These are phyloP conservation scores for Trissolcus japonicus DNA, from an alignment of 2,888 invertebrate species.

Conservation along the genomic window DNA sequence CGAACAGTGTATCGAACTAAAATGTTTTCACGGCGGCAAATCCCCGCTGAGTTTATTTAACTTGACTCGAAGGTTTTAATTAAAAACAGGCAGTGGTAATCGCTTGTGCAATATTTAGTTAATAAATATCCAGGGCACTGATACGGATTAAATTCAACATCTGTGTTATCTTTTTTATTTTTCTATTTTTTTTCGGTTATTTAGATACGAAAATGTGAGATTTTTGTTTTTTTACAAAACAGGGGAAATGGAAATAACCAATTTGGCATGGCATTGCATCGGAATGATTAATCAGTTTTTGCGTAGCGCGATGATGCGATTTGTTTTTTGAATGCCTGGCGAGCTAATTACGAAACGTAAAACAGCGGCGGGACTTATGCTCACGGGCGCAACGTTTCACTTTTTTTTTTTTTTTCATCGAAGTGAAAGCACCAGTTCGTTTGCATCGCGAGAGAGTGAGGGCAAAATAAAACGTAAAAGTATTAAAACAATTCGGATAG, in stretches of 20 bases:
- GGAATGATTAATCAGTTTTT: conserved; percentile 36
- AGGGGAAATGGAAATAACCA: background rate
- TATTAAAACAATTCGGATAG: conserved; percentile 51
- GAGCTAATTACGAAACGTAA: conserved; percentile 43
- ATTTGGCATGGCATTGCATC: background rate
- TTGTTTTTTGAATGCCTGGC: conserved; percentile 34
- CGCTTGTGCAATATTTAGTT: conserved; percentile 23
- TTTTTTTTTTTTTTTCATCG: conserved; percentile 47
- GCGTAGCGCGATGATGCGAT: conserved; percentile 25
- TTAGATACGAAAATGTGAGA: no score
- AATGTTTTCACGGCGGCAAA: conserved; percentile 9
- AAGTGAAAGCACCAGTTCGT: conserved; percentile 41
- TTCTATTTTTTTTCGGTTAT: no score
- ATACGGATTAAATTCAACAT: background rate
- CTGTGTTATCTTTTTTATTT: no score
- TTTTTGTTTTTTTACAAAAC: no score
- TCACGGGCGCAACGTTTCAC: conserved; percentile 23
- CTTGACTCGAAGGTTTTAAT: conserved; percentile 25
- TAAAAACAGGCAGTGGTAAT: conserved; percentile 28
- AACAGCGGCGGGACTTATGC: conserved; percentile 30
- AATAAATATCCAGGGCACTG: conserved; percentile 7
- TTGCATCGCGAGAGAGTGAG: conserved; percentile 38
- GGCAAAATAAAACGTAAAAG: conserved; percentile 34
- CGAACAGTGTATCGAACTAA: conserved; percentile 1
- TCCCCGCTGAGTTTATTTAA: no score